These are phyloP conservation scores for Ligdia adustata DNA, from an alignment of 2,888 invertebrate species.

Conservation along the genomic window DNA sequence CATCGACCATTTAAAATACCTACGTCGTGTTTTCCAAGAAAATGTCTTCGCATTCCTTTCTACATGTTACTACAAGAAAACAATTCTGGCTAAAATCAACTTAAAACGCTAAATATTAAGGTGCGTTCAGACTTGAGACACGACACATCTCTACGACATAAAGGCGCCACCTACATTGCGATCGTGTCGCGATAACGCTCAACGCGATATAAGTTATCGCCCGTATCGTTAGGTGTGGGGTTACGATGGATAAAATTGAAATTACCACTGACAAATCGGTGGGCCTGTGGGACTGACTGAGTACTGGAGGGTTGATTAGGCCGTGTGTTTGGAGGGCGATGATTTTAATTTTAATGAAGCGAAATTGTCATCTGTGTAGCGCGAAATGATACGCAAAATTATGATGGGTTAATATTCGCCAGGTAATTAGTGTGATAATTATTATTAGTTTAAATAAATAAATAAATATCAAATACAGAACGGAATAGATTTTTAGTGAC, in stretches of 20 bases:
- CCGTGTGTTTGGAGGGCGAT: constrained; percentile 30
- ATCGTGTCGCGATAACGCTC: constrained; percentile 33
- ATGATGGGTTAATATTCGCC: too few species aligned
- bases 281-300: constrained; percentile 31
- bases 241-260: constrained; percentile 50
- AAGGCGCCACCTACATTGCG: constrained; percentile 31
- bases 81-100: constrained; percentile 8
- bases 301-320: constrained; percentile 22
- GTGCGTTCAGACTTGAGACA: constrained; percentile 3
- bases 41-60: constrained; percentile 12
- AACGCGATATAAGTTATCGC: constrained; percentile 52
- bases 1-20: constrained; percentile 25
- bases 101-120: constrained; percentile 7
- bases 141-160: constrained; percentile 4
- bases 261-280: constrained; percentile 52
- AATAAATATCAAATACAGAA: too few species aligned
- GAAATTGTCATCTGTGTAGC: background rate
- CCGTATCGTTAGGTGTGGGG: constrained; percentile 50
- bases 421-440: too few species aligned
- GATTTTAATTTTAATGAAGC: constrained; percentile 19
- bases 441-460: too few species aligned
- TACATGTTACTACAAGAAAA: constrained; percentile 19
- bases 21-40: constrained; percentile 27
- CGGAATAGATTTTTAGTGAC: too few species aligned
- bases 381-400: background rate